Evolutionary conservation across 2,888 invertebrate species (phyloP), one percentile per base, ranked within the genome.

Genomic region (Andrena hattorfiana): DNA sequence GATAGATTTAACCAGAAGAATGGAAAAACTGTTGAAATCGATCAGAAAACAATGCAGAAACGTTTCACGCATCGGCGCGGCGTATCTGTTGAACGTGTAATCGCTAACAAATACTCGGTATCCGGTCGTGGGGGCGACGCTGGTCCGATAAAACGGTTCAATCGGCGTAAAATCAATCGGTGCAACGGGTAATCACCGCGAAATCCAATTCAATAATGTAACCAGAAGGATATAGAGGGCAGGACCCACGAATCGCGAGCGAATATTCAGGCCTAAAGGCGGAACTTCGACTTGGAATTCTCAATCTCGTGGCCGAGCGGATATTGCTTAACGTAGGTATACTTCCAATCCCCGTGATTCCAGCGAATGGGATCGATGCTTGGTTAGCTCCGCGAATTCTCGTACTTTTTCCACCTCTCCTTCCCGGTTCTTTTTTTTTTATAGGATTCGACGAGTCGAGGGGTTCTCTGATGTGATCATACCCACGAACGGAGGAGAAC

Each of bases 181-280:
- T 1, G 49, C 67, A 70, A 60, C 75, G 66, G 54, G 68, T 73
- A 73, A 73, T 81, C 54, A 66, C 64, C 60, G 71, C 42, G 32
- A 72, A 83, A 83, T 77, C 77, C 77, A 32, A 49, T 77, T 66
- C 68, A 64, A 70, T 77, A 63, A 81, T 49, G 69, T 69, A 81
- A 60, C 28, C 69, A 66, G 77, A 64, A 54, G 72, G 66, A 74
- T 28, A 72, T 54, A 54, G 42, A 23, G 30, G 64, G 49, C 54
- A 13, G 56, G 49, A 35, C 35, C 54, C 32, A 32, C 56, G 23
- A 35, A 68, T 32, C 64, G n/a, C 66, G 28, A 30, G 23, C 62
- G 56, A 51, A 71, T 74, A 71, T 81, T 72, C 69, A 51, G 28
- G 23, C 48, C 56, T 30, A 63, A 71, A 72, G 32, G 51, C 30